These are phyloP conservation scores for Lithobius niger DNA, from an alignment of 1,140 invertebrate species.

Conservation along the genomic window DNA sequence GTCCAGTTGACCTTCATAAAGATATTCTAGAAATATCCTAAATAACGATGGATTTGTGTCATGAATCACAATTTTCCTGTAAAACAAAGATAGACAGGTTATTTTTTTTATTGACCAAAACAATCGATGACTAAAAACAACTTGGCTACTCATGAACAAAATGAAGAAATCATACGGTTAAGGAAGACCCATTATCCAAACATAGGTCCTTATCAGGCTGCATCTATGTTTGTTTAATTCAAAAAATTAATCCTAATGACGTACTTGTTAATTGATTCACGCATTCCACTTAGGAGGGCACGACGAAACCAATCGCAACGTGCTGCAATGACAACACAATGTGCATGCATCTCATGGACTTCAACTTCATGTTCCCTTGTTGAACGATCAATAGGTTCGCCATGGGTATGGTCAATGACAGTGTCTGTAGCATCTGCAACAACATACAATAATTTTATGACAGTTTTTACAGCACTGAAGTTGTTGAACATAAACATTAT, in stretches of 20 bases:
- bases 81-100: too few relatives aligned
- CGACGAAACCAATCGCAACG: constrained; percentile 54
- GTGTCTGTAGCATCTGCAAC: constrained; percentile 27
- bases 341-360: constrained; percentile 35
- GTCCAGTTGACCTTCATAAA: constrained; percentile 47
- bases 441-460: background rate
- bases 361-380: constrained; percentile 23
- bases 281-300: constrained; percentile 52
- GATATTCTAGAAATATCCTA: constrained; percentile 43
- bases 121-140: background rate
- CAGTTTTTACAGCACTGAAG: background rate
- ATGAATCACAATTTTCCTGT: constrained; percentile 49
- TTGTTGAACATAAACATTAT: constrained; percentile 12
- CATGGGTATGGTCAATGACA: constrained; percentile 29
- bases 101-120: constrained; percentile 8
- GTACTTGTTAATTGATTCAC: constrained; percentile 52
- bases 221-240: background rate
- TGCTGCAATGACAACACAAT: constrained; percentile 49
- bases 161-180: constrained; percentile 6
- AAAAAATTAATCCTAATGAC: constrained; percentile 11
- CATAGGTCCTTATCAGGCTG: background rate
- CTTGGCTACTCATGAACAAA: constrained; percentile 14
- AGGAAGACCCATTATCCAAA: background rate
- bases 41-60: constrained; percentile 49
- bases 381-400: constrained; percentile 19